Percentiles rank a stretch among this genome's conserved stretches.
Evolutionary conservation across 2,888 invertebrate species (phyloP).

Genomic region (Protodeltote pygarga): DNA sequence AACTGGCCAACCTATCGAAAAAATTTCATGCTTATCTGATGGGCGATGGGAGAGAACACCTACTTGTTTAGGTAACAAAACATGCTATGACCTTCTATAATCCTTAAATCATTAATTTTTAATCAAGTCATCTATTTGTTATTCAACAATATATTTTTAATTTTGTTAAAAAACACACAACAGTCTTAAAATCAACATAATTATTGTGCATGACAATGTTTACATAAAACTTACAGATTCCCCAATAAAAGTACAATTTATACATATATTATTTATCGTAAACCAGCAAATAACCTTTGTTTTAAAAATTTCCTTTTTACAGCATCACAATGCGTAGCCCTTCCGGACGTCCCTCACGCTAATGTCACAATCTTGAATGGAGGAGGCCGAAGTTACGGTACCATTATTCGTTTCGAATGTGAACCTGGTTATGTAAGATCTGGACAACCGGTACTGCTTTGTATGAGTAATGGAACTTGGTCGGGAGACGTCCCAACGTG

Average conservation of each 20-base stretch:
- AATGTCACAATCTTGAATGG: slow-evolving; percentile 95
- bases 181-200: no score
- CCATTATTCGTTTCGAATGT: slow-evolving; percentile 96
- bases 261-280: no score
- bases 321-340: slow-evolving; percentile 96
- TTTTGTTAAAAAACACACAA: no score
- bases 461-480: slow-evolving; percentile 98
- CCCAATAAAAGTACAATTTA: no score
- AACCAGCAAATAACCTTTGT: no score
- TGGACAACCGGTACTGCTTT: slow-evolving; percentile 95
- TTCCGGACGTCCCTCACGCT: slow-evolving; percentile 95
- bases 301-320: slow-evolving; percentile 51
- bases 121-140: background rate
- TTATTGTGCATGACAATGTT: no score
- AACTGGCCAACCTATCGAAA: slow-evolving; percentile 94
- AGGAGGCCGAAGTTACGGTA: slow-evolving; percentile 96
- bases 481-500: slow-evolving; percentile 96
- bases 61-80: slow-evolving; percentile 91
- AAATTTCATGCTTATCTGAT: slow-evolving; percentile 95
- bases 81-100: background rate
- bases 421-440: slow-evolving; percentile 95
- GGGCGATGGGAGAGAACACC: slow-evolving; percentile 97
- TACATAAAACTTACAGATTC: no score
- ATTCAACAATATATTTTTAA: background rate
- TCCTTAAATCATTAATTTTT: no score